These are phyloP conservation scores for Rynchops niger DNA, from an alignment of 2,113 vertebrate species.

Conservation along the genomic window DNA sequence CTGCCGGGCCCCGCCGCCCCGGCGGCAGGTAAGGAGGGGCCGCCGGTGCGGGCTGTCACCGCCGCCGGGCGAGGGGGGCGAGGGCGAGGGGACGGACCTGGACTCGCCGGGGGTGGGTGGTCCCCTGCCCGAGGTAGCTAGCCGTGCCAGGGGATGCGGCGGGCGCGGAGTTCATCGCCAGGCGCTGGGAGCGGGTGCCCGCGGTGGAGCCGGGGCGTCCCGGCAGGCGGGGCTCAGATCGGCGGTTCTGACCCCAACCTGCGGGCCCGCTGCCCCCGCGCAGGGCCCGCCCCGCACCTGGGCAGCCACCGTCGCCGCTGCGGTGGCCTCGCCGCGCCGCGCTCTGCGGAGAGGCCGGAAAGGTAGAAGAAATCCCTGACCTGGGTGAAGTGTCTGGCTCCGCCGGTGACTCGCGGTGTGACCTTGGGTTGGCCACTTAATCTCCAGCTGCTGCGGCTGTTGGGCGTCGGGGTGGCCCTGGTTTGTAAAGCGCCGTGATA, in stretches of 20 bases:
- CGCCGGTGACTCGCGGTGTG: not conserved
- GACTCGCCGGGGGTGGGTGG: not conserved
- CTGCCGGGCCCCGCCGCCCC: not conserved
- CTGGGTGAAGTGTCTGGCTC: not conserved
- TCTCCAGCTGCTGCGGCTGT: not conserved
- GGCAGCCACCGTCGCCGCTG: not conserved
- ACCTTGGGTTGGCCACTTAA: constrained; percentile 5
- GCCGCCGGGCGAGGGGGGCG: not conserved
- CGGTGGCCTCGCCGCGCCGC: not conserved
- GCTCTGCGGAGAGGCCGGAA: not conserved
- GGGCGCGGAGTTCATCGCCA: not conserved
- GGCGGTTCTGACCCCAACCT: not conserved
- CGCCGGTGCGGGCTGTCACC: not conserved
- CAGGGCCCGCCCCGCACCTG: not conserved
- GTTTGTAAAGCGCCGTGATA: not conserved
- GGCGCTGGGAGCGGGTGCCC: not conserved
- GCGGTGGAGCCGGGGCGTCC: not conserved
- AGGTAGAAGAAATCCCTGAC: not conserved
- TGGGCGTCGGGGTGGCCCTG: not conserved
- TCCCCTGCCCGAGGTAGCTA: not conserved
- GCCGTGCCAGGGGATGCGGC: not conserved
- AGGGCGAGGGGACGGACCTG: not conserved
- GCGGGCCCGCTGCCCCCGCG: not conserved
- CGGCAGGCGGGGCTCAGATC: no score
- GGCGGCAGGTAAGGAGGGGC: constrained; percentile 71